Base-by-base conservation (phyloP, 2,888 invertebrate species). In the Spilarctia lutea region DNA sequence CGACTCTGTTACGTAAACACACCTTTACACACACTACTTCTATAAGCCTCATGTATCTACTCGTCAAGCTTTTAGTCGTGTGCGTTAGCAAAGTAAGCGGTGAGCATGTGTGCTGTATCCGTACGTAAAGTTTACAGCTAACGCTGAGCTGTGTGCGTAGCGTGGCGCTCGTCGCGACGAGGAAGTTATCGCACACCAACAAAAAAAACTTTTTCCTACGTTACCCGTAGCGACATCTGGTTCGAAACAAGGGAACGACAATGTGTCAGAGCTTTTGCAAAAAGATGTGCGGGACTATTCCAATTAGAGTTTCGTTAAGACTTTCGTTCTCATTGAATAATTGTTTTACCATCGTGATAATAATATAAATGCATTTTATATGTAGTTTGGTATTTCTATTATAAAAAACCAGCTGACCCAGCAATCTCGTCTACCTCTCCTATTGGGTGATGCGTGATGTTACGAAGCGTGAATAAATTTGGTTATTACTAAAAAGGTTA, bases 201-300 rank as follows among this genome's bases (percentile, higher is more conserved):
- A 74, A 86, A 87, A 89, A 88, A 87, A 85, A 76, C 77, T 91
- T 91, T 90, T 87, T 88, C 86, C 81, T 86, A 90, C 86, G 89
- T 65, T 82, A 87, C 91, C 78, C 42, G 86, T 92, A 92, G 91
- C 94, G 95, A 89, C 95, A 95, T 94, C 95, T 96, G 90, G 90
- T 87, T 75, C 24, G 63, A 71, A 68, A 79, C 63, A 48, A 74
- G 67, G 71, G 87, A 93, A 94, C 89, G 77, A 89, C 80, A 81
- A 80, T 70, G 79, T 66, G 42, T 87, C 88, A 84, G 70, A 75
- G 78, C 79, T 87, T 79, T 77, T 81, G 89, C 81, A 94, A 81
- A 94, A 88, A 75, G 89, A 66, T 73, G 90, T 76, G 91, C 74
- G 78, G 87, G 91, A 85, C 78, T 77, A 83, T 86, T 85, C 82